Evolutionary conservation across 2,113 vertebrate genomes (phyloP).

Genomic region (Chionodraco myersi): DNA sequence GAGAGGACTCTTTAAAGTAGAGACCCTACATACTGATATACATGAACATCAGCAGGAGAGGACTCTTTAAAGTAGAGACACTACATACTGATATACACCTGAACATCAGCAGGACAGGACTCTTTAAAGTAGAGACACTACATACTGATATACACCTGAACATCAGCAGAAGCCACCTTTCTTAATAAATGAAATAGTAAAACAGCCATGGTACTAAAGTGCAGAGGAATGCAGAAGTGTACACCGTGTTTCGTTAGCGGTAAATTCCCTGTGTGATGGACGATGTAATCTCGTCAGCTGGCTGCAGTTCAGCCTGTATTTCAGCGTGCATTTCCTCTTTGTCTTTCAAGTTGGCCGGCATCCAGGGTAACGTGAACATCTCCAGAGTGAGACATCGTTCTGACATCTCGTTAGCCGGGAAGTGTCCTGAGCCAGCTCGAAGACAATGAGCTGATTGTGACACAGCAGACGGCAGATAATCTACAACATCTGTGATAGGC

Average conservation of each 20-base stretch:
- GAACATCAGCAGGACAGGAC: too few species aligned
- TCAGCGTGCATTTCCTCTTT: conserved; percentile 15
- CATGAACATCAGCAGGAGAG: too few species aligned
- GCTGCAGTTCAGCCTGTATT: background rate
- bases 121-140: too few species aligned
- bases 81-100: too few species aligned
- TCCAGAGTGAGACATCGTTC: conserved; percentile 14
- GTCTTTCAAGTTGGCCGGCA: background rate
- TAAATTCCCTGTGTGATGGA: background rate
- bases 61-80: too few species aligned
- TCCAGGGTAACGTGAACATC: background rate
- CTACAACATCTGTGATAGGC: background rate
- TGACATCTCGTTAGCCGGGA: background rate
- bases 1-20: too few species aligned
- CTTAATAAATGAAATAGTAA: background rate
- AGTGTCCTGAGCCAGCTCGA: conserved; percentile 4
- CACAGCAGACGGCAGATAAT: background rate
- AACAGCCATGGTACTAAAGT: background rate
- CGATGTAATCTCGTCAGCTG: background rate
- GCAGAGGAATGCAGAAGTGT: conserved; percentile 2
- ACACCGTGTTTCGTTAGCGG: background rate
- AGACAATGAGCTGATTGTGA: conserved; percentile 13
- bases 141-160: too few species aligned
- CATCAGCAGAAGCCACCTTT: too few species aligned
- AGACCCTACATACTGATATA: too few species aligned